Evolutionary conservation across 2,113 vertebrate species (phyloP).

Genomic region (Thomomys bottae): DNA sequence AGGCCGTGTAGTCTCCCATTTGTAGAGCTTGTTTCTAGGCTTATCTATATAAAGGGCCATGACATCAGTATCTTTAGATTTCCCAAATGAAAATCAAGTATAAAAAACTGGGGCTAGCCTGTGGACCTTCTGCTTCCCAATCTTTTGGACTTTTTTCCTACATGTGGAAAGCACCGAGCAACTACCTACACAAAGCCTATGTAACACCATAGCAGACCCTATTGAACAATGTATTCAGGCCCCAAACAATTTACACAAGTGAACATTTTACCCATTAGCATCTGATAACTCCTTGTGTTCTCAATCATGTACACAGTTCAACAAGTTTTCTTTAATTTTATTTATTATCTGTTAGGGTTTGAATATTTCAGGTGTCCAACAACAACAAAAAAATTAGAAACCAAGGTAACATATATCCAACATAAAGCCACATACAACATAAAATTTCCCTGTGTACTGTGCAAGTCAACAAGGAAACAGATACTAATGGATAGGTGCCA

Average conservation of each 20-base stretch:
- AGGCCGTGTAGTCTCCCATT: background rate
- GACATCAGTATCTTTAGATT: background rate
- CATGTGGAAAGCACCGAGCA: background rate
- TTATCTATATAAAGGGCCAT: no score
- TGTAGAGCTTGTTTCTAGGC: background rate
- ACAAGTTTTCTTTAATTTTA: constrained; percentile 47
- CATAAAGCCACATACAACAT: background rate
- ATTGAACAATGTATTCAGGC: constrained; percentile 6
- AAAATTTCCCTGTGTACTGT: background rate
- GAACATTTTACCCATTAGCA: background rate
- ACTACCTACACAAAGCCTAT: background rate
- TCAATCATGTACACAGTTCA: background rate
- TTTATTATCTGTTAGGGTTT: background rate
- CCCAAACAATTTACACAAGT: background rate
- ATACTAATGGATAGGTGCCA: constrained; percentile 8
- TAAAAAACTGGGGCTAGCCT: background rate
- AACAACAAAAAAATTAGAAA: constrained; percentile 50
- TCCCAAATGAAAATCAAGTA: background rate
- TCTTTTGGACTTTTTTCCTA: background rate
- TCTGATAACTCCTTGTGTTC: constrained; percentile 37
- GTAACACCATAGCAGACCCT: background rate
- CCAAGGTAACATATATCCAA: constrained; percentile 44
- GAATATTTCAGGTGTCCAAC: constrained; percentile 3
- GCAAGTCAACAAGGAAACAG: background rate
- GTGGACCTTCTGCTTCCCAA: no score